Evolutionary conservation across 2,888 invertebrate species (phyloP), one percentile per base, ranked within the genome.

Genomic region (Calliphora vomitoria): DNA sequence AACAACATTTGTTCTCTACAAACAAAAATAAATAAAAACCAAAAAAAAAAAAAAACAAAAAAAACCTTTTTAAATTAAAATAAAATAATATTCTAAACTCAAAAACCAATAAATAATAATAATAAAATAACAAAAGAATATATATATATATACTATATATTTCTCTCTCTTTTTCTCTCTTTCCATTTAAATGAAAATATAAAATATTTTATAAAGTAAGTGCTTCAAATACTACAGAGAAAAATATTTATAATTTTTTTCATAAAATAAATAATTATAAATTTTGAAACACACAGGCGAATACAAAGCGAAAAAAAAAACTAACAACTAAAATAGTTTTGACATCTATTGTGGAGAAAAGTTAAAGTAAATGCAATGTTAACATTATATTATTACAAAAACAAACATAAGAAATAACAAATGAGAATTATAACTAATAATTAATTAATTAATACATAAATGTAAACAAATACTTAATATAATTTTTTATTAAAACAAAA

Each of bases 1-100:
- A 78, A 79, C 18, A 88, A 79, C 74, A 85, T 87, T 89, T 89
- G 90, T 90, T 89, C 90, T 91, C 90, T 90, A 90, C 90, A 90
- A 91, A 89, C 87, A 87, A 87, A 83, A 68, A n/a, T 53, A 18
- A 18, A 20, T 11, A n/a, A 64, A 66, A n/a, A n/a, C n/a, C n/a
- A n/a, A 38, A 64, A 8, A 20, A 68, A 58, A 44, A 38, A 58
- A 68, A 31, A 8, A 58, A 83, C 41, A 58, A 58, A 38, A 58
- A 68, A 31, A 3, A 58, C 76, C 50, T 53, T 82, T 75, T 83
- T 76, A 76, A 82, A 75, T 68, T 38, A 47, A 66, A 20, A 72
- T 62, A 50, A 18, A 66, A 53, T 64, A 66, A 82, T 62, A 72
- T 60, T 68, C 75, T 62, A 76, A 83, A 76, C 41, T 62, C 25